phyloP scores from a whole-genome alignment of 1,140 invertebrate genomes.

The Drosophila bocqueti region DNA sequence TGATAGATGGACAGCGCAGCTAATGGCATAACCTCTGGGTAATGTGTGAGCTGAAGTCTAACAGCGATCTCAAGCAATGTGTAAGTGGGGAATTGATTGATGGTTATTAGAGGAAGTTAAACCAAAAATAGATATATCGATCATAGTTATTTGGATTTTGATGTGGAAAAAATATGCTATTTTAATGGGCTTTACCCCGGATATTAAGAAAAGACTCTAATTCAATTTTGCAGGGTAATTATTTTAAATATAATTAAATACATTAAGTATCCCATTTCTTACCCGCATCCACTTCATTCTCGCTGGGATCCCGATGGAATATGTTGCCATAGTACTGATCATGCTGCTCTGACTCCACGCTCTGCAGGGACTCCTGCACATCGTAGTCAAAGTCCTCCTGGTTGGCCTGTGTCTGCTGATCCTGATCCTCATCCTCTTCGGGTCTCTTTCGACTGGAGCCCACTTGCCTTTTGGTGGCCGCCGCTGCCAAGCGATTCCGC shows the following conservation, averaged over 20 bases:
- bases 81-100: slow-evolving; percentile 29
- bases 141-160: neutral
- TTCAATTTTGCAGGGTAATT: neutral
- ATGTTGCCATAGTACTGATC: slow-evolving; percentile 85
- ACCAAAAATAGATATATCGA: slow-evolving; percentile 2
- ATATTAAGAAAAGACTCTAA: neutral
- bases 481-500: slow-evolving; percentile 61
- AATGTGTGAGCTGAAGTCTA: slow-evolving; percentile 16
- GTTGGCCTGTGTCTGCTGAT: slow-evolving; percentile 52
- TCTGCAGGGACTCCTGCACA: slow-evolving; percentile 86
- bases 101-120: slow-evolving; percentile 1
- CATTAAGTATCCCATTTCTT: neutral
- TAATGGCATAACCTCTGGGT: slow-evolving; percentile 30
- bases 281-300: slow-evolving; percentile 81
- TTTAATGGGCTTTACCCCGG: neutral
- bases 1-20: slow-evolving; percentile 39
- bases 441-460: slow-evolving; percentile 12
- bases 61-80: slow-evolving; percentile 8
- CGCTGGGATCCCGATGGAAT: slow-evolving; percentile 79
- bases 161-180: neutral
- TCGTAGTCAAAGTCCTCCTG: slow-evolving; percentile 76
- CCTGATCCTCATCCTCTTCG: slow-evolving; percentile 38
- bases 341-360: slow-evolving; percentile 88
- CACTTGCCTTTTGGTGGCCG: slow-evolving; percentile 46
- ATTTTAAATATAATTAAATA: neutral